A percentile compares a stretch with the other conserved stretches of the same genome.
Conservation (phyloP, 2,113 vertebrate genomes). For the Gnathonemus longibarbis region DNA sequence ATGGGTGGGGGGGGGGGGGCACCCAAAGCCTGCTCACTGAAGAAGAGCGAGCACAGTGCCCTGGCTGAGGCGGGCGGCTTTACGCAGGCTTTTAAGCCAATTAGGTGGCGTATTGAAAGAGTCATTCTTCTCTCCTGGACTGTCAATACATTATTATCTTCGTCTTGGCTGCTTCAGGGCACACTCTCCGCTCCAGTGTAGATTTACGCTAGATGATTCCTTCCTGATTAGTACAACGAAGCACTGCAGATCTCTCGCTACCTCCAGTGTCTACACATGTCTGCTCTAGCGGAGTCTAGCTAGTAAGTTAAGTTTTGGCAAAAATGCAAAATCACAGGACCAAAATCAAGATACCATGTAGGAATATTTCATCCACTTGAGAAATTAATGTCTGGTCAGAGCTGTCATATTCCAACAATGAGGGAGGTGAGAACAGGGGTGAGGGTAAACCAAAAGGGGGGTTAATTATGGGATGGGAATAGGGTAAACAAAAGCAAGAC, state of each 20-base stretch:
- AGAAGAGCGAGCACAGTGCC: slow-evolving; percentile 45
- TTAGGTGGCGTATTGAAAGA: slow-evolving; percentile 79
- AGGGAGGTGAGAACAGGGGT: no score
- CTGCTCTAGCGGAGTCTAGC: neutral
- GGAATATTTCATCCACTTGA: neutral
- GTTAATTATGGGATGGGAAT: no score
- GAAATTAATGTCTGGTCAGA: neutral
- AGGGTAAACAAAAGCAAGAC: no score
- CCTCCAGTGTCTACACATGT: slow-evolving; percentile 33
- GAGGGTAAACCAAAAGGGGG: no score
- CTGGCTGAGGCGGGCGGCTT: slow-evolving; percentile 56
- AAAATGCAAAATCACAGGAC: neutral
- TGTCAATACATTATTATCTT: slow-evolving; percentile 79
- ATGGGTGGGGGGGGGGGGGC: slow-evolving; percentile 21
- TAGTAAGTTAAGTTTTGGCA: neutral
- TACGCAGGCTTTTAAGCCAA: slow-evolving; percentile 87
- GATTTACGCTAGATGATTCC: slow-evolving; percentile 75
- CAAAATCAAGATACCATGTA: neutral
- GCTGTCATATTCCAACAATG: neutral
- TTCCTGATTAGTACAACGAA: slow-evolving; percentile 78
- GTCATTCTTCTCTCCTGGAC: slow-evolving; percentile 85
- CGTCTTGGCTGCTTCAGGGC: slow-evolving; percentile 66
- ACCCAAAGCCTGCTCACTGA: slow-evolving; percentile 29
- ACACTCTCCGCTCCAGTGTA: slow-evolving; percentile 67
- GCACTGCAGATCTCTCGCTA: slow-evolving; percentile 67